These are phyloP conservation scores for Aporophyla lueneburgensis DNA, from an alignment of 2,888 invertebrate genomes.

Conservation along the genomic window DNA sequence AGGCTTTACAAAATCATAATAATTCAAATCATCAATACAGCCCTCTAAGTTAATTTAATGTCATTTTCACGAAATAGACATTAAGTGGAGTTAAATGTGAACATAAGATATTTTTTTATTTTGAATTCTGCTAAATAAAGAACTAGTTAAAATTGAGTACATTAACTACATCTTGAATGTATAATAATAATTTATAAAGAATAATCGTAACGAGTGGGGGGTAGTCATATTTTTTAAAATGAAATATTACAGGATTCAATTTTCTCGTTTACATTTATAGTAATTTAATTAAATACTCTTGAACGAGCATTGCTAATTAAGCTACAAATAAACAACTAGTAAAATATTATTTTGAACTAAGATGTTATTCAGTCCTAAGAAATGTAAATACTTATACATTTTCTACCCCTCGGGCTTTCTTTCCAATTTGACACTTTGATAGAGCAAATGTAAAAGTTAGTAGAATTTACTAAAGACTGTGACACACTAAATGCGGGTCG, in stretches of 20 bases:
- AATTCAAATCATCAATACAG: too few relatives aligned
- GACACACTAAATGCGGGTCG: constrained; percentile 7
- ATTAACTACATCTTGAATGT: neutral
- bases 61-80: too few relatives aligned
- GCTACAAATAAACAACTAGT: constrained; percentile 35
- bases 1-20: too few relatives aligned
- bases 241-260: neutral
- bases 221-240: neutral
- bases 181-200: neutral
- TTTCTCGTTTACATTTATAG: constrained; percentile 10
- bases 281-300: constrained; percentile 21
- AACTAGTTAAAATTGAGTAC: too few relatives aligned
- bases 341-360: constrained; percentile 23
- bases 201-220: neutral
- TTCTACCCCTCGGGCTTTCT: constrained; percentile 15
- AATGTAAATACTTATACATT: constrained; percentile 41
- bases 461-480: constrained; percentile 28
- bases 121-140: too few relatives aligned
- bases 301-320: constrained; percentile 34
- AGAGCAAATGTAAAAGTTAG: constrained; percentile 38
- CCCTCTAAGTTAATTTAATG: too few relatives aligned
- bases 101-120: too few relatives aligned
- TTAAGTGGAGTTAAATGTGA: too few relatives aligned
- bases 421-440: constrained; percentile 56
- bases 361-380: constrained; percentile 13